phyloP scores from a whole-genome alignment of 2,113 vertebrate species.

The Emydocephalus ijimae region DNA sequence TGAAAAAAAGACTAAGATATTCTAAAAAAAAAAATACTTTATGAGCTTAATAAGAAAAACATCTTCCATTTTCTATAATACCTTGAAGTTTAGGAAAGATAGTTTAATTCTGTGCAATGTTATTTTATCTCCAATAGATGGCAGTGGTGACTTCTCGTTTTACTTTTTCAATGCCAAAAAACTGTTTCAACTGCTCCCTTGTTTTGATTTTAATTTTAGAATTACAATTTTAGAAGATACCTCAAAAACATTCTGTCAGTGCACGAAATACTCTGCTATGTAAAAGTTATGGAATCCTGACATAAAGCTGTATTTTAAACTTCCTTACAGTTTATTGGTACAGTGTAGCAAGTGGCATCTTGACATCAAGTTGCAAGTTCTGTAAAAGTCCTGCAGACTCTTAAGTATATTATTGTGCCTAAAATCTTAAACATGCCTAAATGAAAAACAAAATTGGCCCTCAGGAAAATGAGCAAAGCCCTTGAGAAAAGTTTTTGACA shows the following conservation, averaged over 20 bases:
- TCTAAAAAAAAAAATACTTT: neutral
- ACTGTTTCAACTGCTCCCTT: no score
- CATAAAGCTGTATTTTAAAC: neutral
- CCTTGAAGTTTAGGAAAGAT: neutral
- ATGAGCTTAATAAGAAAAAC: neutral
- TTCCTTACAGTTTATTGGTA: neutral
- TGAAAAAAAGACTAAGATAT: neutral
- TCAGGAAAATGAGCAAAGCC: neutral
- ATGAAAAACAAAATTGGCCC: neutral
- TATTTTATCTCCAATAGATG: neutral
- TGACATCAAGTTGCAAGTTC: neutral
- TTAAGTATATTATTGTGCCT: neutral
- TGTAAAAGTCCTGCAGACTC: neutral
- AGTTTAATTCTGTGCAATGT: neutral
- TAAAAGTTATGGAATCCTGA: neutral
- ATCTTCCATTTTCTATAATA: neutral
- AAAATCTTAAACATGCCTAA: neutral
- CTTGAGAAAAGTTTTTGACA: neutral
- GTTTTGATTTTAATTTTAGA: neutral
- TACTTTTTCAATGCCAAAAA: neutral
- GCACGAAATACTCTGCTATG: neutral
- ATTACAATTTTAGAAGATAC: neutral
- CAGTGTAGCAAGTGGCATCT: neutral
- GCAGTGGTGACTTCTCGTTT: neutral
- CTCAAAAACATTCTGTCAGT: neutral